Conservation (phyloP, 1,140 invertebrate species). For the Nylanderia fulva region DNA sequence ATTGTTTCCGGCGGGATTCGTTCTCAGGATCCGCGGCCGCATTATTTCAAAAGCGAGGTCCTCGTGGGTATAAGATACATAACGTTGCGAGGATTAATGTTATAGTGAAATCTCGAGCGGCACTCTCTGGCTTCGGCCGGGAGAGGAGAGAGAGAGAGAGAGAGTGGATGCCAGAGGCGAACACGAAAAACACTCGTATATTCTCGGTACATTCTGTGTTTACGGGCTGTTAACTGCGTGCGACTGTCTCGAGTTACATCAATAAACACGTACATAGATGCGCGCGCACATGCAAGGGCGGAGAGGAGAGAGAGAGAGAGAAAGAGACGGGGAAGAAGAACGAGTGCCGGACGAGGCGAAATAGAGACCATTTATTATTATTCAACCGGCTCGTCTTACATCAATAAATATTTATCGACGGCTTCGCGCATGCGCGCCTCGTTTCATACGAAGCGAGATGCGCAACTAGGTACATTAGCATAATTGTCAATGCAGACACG, state of each 20-base stretch:
- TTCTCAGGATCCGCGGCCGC: background rate
- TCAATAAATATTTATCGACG: constrained; percentile 78
- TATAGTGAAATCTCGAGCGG: constrained; percentile 73
- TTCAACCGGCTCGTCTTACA: constrained; percentile 71
- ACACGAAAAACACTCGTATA: constrained; percentile 75
- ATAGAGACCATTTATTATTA: constrained; percentile 70
- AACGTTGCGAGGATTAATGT: constrained; percentile 72
- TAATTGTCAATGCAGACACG: constrained; percentile 65
- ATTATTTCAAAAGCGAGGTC: constrained; percentile 29
- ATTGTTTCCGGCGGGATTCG: constrained; percentile 45
- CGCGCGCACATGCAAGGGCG: constrained; percentile 69
- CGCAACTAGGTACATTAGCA: constrained; percentile 66
- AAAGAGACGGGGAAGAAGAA: background rate
- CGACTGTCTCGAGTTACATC: constrained; percentile 78
- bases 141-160: too few species aligned
- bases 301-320: background rate
- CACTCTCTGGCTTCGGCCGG: constrained; percentile 53
- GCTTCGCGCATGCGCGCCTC: constrained; percentile 61
- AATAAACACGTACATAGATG: constrained; percentile 78
- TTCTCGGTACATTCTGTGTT: constrained; percentile 76
- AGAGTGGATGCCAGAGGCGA: constrained; percentile 73
- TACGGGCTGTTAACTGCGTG: constrained; percentile 77
- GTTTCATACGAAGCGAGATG: constrained; percentile 27
- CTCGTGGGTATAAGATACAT: constrained; percentile 63
- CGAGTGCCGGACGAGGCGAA: constrained; percentile 26